Conservation (phyloP, 2,113 vertebrate species). For the Cyprinodon variegatus region DNA sequence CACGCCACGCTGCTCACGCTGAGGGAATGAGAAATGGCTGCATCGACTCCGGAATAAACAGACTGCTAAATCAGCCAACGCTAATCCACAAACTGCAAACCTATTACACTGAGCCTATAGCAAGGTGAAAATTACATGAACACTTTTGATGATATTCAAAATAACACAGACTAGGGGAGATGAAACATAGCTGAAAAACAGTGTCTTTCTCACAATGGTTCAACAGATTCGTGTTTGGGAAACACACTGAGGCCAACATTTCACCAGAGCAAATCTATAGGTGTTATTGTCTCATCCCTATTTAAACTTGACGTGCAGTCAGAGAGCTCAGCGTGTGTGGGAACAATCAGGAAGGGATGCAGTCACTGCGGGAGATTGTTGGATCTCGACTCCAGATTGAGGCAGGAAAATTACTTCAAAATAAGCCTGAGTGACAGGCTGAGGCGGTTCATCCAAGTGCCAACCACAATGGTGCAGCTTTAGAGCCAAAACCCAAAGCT, state of each 20-base stretch:
- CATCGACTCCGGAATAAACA: constrained; percentile 1
- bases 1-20: not conserved
- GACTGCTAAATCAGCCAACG: not conserved
- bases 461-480: not conserved
- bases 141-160: not conserved
- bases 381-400: constrained; percentile 25
- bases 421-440: constrained; percentile 29
- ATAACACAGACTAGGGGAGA: not conserved
- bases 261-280: constrained; percentile 1
- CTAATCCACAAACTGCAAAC: not conserved
- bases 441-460: constrained; percentile 57
- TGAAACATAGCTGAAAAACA: not conserved
- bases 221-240: not conserved
- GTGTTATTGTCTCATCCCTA: constrained; percentile 9
- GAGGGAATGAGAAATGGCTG: constrained; percentile 1
- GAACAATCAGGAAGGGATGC: constrained; percentile 10
- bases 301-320: constrained; percentile 26
- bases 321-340: constrained; percentile 9
- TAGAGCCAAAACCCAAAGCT: constrained; percentile 26
- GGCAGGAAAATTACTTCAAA: constrained; percentile 34
- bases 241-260: not conserved
- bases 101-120: not conserved
- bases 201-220: not conserved
- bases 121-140: not conserved
- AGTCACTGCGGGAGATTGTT: constrained; percentile 32